A percentile compares a stretch with the other conserved stretches of the same genome.
phyloP scores from a whole-genome alignment of 92 coral and sea anemone genomes.

The Bergia puertoricense region DNA sequence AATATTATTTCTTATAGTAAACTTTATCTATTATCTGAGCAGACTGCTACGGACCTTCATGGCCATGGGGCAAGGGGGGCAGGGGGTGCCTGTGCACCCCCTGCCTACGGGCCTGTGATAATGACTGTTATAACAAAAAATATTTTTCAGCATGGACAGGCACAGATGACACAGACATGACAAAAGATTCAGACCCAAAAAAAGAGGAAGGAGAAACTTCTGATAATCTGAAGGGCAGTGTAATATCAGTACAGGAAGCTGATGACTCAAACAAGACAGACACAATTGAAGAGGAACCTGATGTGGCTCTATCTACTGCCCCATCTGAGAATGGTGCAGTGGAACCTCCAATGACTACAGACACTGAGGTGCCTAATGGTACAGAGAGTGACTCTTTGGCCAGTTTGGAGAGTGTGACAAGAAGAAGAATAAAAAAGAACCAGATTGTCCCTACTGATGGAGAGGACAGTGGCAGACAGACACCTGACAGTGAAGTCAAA shows the following conservation, averaged over 20 bases:
- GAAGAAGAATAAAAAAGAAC: conserved; percentile 80
- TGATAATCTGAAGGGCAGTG: conserved; percentile 74
- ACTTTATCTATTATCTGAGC: no score
- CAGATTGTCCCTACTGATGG: conserved; percentile 89
- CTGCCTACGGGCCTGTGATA: no score
- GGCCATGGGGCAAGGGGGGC: no score
- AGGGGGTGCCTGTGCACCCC: no score
- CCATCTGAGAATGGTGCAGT: conserved; percentile 78
- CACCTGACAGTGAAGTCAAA: conserved; percentile 92
- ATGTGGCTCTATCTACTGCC: conserved; percentile 31
- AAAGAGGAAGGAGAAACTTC: conserved; percentile 4
- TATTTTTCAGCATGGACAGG: conserved; percentile 87
- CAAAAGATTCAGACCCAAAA: conserved; percentile 69
- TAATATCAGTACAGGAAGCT: conserved; percentile 93
- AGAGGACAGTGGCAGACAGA: conserved; percentile 90
- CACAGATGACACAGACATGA: conserved; percentile 80
- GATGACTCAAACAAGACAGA: conserved; percentile 64
- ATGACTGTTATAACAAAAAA: neutral
- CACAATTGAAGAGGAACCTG: conserved; percentile 40
- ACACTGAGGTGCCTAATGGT: conserved; percentile 72
- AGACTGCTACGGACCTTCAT: no score
- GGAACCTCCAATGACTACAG: conserved; percentile 78
- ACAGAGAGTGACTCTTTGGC: conserved; percentile 87
- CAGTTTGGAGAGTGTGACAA: conserved; percentile 80
- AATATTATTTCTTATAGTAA: no score